A percentile compares a stretch with the other conserved stretches of the same genome.
These are phyloP conservation scores for Brienomyrus longianalis DNA, from an alignment of 2,113 vertebrate species.

Conservation along the genomic window DNA sequence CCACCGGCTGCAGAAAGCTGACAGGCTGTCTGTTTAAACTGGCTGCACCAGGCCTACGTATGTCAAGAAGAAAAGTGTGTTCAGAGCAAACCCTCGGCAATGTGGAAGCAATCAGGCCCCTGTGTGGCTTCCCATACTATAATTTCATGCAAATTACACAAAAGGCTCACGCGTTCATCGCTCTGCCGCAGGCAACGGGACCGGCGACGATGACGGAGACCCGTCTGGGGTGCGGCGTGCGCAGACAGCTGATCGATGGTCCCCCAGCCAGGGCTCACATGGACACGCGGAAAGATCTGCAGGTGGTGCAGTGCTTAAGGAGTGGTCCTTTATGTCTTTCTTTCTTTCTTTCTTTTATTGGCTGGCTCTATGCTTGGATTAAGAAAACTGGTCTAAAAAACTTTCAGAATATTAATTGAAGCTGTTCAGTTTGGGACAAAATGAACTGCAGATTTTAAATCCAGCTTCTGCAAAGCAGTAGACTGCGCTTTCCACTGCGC, in stretches of 20 bases:
- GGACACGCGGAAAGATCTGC: background rate
- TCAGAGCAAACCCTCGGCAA: constrained; percentile 44
- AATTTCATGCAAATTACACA: background rate
- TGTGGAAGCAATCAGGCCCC: constrained; percentile 57
- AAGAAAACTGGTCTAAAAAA: background rate
- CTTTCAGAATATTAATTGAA: background rate
- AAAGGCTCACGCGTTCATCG: background rate
- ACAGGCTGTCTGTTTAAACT: background rate
- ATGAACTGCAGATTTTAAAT: background rate
- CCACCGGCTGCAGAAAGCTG: background rate
- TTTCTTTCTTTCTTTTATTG: background rate
- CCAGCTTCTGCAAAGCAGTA: background rate
- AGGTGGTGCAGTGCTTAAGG: background rate
- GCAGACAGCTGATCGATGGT: background rate
- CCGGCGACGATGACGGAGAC: background rate
- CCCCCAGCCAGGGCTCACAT: background rate
- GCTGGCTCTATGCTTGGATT: background rate
- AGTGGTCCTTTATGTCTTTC: background rate
- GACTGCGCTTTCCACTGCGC: background rate
- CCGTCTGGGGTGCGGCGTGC: background rate
- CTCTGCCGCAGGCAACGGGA: background rate
- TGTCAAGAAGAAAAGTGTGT: background rate
- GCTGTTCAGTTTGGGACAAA: background rate
- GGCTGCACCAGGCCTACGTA: background rate
- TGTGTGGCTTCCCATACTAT: background rate